Evolutionary conservation across 2,888 invertebrate species (phyloP).

Genomic region (Ormyrus nitidulus): DNA sequence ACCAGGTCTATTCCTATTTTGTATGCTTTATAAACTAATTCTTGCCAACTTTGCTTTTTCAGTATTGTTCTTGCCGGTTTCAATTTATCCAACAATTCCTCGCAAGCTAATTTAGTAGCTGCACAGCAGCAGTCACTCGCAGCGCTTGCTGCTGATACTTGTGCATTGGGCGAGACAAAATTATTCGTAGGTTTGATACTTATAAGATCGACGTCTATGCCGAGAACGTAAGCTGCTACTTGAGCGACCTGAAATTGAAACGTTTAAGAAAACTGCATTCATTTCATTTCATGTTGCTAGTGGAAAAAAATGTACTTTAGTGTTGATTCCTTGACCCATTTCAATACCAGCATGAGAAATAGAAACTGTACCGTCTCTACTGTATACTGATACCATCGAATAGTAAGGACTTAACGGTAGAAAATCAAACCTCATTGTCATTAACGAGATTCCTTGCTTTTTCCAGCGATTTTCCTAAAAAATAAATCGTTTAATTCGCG

Average conservation of each 20-base stretch:
- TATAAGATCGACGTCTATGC: constrained; percentile 82
- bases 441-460: constrained; percentile 81
- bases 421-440: constrained; percentile 43
- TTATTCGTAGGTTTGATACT: constrained; percentile 81
- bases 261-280: too few species aligned
- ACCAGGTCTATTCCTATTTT: too few species aligned
- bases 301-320: constrained; percentile 37
- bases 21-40: constrained; percentile 78
- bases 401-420: background rate
- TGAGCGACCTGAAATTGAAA: constrained; percentile 79
- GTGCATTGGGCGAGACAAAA: constrained; percentile 81
- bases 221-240: constrained; percentile 85
- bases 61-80: constrained; percentile 78
- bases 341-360: constrained; percentile 52
- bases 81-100: constrained; percentile 79
- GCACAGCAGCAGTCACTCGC: constrained; percentile 81
- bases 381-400: constrained; percentile 47
- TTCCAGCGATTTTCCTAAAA: constrained; percentile 85
- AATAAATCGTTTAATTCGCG: background rate
- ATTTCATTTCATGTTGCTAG: too few species aligned
- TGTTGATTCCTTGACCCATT: constrained; percentile 56
- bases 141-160: constrained; percentile 83
- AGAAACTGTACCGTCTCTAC: constrained; percentile 52
- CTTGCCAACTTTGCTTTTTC: constrained; percentile 78
- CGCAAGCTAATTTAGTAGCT: constrained; percentile 81